Evolutionary conservation across 2,797 vertebrate genomes (phyloP).

Genomic region (Spatula versicolor): DNA sequence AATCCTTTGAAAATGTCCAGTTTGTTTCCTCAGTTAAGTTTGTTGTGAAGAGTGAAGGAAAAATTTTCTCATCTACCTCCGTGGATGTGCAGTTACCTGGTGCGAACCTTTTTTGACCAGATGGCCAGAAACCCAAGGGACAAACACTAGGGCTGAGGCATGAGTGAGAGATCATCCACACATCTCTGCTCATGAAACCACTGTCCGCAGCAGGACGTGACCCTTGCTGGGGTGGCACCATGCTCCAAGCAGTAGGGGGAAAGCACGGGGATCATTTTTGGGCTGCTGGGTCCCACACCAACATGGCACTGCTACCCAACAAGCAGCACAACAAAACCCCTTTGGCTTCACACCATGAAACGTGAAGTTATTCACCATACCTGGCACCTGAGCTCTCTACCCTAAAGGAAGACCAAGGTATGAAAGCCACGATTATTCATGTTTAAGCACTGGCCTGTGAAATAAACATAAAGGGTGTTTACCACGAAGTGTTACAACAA

Average conservation of each 20-base stretch:
- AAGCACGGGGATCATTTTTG: accelerated
- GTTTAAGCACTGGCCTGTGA: not conserved
- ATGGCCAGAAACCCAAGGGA: not conserved
- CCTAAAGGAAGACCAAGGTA: not conserved
- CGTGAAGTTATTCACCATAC: not conserved
- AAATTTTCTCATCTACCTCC: not conserved
- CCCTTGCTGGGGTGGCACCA: not conserved
- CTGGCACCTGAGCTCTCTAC: not conserved
- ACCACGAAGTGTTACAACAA: not conserved
- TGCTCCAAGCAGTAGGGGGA: not conserved
- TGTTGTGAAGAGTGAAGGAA: not conserved
- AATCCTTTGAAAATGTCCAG: not conserved
- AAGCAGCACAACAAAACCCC: not conserved
- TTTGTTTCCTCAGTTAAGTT: not conserved
- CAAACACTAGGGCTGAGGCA: not conserved
- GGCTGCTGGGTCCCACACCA: not conserved
- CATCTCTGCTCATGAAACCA: not conserved
- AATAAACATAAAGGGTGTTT: not conserved
- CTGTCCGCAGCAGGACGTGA: not conserved
- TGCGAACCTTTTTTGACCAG: not conserved
- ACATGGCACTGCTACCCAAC: accelerated
- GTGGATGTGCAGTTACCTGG: not conserved
- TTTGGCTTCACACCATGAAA: not conserved
- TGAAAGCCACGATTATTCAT: not conserved
- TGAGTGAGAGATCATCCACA: not conserved